Evolutionary conservation across 2,888 invertebrate species (phyloP).

Genomic region (Tanypteryx hageni): DNA sequence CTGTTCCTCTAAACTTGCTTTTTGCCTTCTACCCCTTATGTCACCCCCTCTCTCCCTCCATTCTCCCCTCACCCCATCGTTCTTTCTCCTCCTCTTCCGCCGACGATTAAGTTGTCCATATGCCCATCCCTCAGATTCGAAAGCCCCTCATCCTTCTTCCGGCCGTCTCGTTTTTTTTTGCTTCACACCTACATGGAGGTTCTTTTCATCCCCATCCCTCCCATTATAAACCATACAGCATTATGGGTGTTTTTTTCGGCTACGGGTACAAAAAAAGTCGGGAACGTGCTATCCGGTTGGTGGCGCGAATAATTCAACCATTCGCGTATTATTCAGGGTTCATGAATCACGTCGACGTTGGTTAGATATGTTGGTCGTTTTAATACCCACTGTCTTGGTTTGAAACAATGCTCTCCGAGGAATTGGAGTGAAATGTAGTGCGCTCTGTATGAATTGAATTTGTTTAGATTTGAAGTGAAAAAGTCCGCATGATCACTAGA

Average conservation of each 20-base stretch:
- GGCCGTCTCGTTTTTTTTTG: conserved; percentile 13
- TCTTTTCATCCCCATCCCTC: background rate
- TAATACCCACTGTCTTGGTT: background rate
- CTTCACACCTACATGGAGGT: background rate
- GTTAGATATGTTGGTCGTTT: background rate
- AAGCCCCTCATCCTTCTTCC: conserved; percentile 49
- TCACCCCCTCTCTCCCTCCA: background rate
- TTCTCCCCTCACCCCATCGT: background rate
- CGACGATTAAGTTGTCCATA: conserved; percentile 24
- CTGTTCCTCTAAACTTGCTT: background rate
- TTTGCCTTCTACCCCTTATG: background rate
- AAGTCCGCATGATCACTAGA: no score
- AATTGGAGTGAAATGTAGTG: background rate
- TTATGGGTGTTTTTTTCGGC: background rate
- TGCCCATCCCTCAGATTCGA: conserved; percentile 39
- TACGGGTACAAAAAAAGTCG: background rate
- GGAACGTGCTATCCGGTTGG: background rate
- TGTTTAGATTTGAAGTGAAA: no score
- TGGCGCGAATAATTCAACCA: conserved; percentile 24
- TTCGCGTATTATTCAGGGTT: background rate
- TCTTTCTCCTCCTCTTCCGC: background rate
- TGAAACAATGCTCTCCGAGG: background rate
- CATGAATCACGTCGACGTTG: conserved; percentile 14
- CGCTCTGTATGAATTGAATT: no score
- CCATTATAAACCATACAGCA: background rate